Evolutionary conservation across 2,797 vertebrate genomes (phyloP), one percentile per base, ranked within the genome.

Genomic region (Denticeps clupeoides): DNA sequence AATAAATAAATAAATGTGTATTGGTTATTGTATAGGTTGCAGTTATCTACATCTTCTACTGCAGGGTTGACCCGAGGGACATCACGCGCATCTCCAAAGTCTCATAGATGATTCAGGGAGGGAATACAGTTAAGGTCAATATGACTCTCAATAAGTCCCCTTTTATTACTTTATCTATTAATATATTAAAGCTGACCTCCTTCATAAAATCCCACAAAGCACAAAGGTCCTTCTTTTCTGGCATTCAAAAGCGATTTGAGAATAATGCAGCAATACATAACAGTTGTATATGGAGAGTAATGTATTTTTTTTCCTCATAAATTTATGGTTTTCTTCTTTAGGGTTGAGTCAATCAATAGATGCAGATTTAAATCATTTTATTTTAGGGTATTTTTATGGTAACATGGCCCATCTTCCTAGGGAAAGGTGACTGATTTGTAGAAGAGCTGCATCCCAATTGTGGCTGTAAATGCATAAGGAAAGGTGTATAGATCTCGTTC

Each of bases 401-500:
- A n/a, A n/a, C n/a, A n/a, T n/a, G n/a, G n/a, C n/a, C n/a, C n/a
- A n/a, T n/a, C n/a, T n/a, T n/a, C n/a, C n/a, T n/a, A n/a, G 22
- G 22, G 22, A 3, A 5, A 33, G 19, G 16, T 16, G 16, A 37
- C 7, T 9, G 8, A 4, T 19, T 19, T 19, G 33, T 37, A 33
- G 18, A 37, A 37, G 33, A 18, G 33, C 19, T 16, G 8, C 33
- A 7, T 8, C 2, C 15, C 1, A 33, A 15, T 18, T 37, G 15
- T 16, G 33, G 16, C 15, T 37, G 33, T 6, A 16, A 4, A 13
- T 37, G 33, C 16, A 9, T 6, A 37, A 33, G 33, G 16, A 47
- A 42, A 29, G 43, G 23, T 58, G 47, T 58, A 40, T 56, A 27
- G 19, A 64, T 53, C 56, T 64, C 56, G 15, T 42, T 67, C 60